These are phyloP conservation scores for Hyla sarda DNA, from an alignment of 2,113 vertebrate genomes.

Conservation along the genomic window DNA sequence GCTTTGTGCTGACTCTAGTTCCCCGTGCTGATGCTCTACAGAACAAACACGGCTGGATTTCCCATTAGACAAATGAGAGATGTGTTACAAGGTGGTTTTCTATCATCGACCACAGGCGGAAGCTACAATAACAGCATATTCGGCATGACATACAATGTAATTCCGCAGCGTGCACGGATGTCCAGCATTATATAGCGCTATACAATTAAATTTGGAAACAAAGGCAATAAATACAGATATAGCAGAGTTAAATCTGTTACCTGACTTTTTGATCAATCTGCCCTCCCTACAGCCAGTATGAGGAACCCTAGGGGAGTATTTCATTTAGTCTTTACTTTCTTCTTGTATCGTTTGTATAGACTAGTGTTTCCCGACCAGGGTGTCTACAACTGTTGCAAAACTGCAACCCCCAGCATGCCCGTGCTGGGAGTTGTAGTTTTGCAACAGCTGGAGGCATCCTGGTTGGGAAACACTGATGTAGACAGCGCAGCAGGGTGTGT, in stretches of 20 bases:
- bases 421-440: too few species aligned
- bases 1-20: constrained; percentile 16
- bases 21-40: constrained; percentile 14
- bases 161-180: not conserved
- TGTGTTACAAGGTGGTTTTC: not conserved
- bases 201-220: not conserved
- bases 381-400: too few species aligned
- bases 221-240: not conserved
- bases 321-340: too few species aligned
- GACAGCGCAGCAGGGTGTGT: too few species aligned
- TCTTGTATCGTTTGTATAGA: too few species aligned
- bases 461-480: too few species aligned
- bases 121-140: not conserved
- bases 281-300: too few species aligned
- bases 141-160: not conserved
- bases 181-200: not conserved
- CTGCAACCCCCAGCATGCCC: too few species aligned
- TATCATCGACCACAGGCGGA: constrained; percentile 20
- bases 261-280: not conserved
- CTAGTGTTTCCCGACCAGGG: too few species aligned
- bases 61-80: constrained; percentile 3
- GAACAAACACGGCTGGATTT: constrained; percentile 26
- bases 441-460: too few species aligned
- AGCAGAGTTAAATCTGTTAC: not conserved
- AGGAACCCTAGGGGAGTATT: too few species aligned